phyloP scores from a whole-genome alignment of 2,888 invertebrate species.

The Entomobrya multifasciata region DNA sequence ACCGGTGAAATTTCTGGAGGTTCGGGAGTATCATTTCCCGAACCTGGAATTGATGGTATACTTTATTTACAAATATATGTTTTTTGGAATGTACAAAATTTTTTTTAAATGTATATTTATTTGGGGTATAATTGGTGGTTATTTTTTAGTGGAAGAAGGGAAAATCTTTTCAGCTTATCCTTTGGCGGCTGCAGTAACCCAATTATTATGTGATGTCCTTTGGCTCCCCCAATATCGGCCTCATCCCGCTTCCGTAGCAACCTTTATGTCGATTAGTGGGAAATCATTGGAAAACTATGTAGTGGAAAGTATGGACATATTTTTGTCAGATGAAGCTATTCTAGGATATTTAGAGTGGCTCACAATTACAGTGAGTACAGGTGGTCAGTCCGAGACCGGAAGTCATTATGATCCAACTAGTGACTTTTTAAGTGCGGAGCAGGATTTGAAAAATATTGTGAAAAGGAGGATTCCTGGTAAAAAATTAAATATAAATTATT shows the following conservation, averaged over 20 bases:
- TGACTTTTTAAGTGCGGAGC: constrained; percentile 70
- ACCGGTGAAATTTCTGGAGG: neutral
- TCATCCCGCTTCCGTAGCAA: constrained; percentile 77
- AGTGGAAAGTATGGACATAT: constrained; percentile 76
- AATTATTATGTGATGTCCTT: constrained; percentile 78
- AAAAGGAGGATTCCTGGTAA: constrained; percentile 79
- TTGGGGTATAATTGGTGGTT: no score
- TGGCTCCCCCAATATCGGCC: constrained; percentile 79
- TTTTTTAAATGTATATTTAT: no score
- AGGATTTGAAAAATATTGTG: constrained; percentile 77
- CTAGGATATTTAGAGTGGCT: constrained; percentile 76
- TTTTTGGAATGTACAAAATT: no score
- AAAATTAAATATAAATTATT: no score
- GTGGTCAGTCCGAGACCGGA: constrained; percentile 72
- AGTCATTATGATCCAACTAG: constrained; percentile 45
- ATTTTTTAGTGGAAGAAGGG: constrained; percentile 53
- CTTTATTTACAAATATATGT: neutral
- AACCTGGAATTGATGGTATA: constrained; percentile 52
- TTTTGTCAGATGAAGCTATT: constrained; percentile 77
- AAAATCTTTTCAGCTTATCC: constrained; percentile 74
- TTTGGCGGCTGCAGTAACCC: constrained; percentile 77
- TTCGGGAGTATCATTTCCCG: neutral
- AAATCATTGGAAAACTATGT: constrained; percentile 79
- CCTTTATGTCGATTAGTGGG: constrained; percentile 79
- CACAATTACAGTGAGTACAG: constrained; percentile 71